phyloP scores from a whole-genome alignment of 2,888 invertebrate genomes.

The Leptothorax acervorum region DNA sequence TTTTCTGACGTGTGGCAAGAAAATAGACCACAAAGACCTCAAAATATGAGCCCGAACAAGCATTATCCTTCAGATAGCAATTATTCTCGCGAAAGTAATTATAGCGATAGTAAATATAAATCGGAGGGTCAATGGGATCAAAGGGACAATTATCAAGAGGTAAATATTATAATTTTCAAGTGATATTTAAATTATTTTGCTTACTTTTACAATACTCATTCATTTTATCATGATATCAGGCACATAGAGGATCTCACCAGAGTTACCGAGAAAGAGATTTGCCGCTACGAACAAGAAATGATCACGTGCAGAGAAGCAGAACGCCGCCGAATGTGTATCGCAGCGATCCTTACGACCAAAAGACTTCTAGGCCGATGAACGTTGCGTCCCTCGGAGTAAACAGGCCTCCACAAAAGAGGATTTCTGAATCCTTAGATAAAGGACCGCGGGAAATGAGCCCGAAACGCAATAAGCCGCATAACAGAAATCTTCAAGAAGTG shows the following conservation, averaged over 20 bases:
- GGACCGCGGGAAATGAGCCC: conserved; percentile 77
- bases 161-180: conserved; percentile 61
- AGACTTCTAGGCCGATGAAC: conserved; percentile 66
- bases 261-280: conserved; percentile 81
- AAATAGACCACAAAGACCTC: conserved; percentile 80
- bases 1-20: conserved; percentile 85
- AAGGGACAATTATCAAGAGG: conserved; percentile 80
- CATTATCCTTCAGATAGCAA: conserved; percentile 78
- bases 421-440: conserved; percentile 71
- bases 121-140: conserved; percentile 80
- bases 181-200: background rate
- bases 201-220: background rate
- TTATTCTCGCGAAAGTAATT: conserved; percentile 78
- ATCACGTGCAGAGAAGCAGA: conserved; percentile 73
- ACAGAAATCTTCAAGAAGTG: conserved; percentile 80
- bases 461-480: conserved; percentile 75
- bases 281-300: conserved; percentile 74
- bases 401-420: conserved; percentile 74
- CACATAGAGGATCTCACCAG: conserved; percentile 75
- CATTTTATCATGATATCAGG: conserved; percentile 64
- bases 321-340: conserved; percentile 73
- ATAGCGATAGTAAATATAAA: conserved; percentile 81
- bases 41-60: conserved; percentile 71
- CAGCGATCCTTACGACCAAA: conserved; percentile 76
- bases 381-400: conserved; percentile 56